A percentile compares a stretch with the other conserved stretches of the same genome.
phyloP scores from a whole-genome alignment of 2,888 invertebrate species.

The Drosophila parthenogenetica region DNA sequence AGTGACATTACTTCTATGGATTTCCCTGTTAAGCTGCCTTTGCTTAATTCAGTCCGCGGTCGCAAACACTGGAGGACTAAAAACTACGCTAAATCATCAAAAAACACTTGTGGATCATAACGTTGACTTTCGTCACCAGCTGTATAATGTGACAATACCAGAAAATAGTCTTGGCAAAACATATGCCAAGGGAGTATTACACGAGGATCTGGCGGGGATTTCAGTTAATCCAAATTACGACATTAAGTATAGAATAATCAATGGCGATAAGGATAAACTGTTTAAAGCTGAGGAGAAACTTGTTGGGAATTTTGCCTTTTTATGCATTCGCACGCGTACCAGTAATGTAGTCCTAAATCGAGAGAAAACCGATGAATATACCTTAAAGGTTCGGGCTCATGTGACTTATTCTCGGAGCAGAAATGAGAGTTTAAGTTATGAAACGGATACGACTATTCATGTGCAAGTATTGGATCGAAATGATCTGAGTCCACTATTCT shows the following conservation, averaged over 20 bases:
- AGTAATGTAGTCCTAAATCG: conserved; percentile 96
- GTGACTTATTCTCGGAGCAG: conserved; percentile 86
- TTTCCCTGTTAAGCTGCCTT: conserved; percentile 51
- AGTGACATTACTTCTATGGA: conserved; percentile 59
- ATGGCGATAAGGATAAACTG: conserved; percentile 94
- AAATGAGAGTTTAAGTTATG: conserved; percentile 86
- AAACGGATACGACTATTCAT: conserved; percentile 90
- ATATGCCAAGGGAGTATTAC: conserved; percentile 90
- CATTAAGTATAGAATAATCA: conserved; percentile 94
- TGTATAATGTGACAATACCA: conserved; percentile 95
- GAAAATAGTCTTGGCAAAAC: conserved; percentile 97
- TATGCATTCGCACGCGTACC: conserved; percentile 94
- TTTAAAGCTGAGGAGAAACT: conserved; percentile 96
- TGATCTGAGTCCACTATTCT: conserved; percentile 97
- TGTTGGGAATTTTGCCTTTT: conserved; percentile 97
- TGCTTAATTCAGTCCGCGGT: conserved; percentile 55
- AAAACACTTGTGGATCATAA: conserved; percentile 37
- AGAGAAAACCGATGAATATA: conserved; percentile 94
- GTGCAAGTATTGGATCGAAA: conserved; percentile 93
- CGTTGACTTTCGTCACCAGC: conserved; percentile 88
- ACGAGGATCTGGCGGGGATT: conserved; percentile 93
- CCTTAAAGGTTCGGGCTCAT: conserved; percentile 91
- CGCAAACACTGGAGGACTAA: conserved; percentile 32
- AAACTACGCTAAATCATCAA: conserved; percentile 9
- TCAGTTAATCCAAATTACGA: conserved; percentile 86